These are phyloP conservation scores for Amphimedon queenslandica DNA, from an alignment of 37 sponge, comb jelly and placozoan species.

Conservation along the genomic window DNA sequence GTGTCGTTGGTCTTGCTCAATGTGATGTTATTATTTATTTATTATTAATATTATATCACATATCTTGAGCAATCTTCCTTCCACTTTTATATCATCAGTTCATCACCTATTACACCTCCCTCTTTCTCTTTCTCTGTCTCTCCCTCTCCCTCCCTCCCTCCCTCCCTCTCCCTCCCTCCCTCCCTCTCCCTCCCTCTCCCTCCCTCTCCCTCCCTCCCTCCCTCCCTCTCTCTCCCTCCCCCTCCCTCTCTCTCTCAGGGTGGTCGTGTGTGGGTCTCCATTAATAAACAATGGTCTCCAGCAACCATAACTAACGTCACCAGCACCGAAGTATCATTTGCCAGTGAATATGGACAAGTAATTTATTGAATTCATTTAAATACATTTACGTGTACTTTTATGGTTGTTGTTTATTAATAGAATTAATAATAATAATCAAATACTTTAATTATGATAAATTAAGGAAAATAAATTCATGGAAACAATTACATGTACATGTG, in stretches of 20 bases:
- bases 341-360: slow-evolving; percentile 69
- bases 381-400: no score
- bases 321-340: slow-evolving; percentile 48
- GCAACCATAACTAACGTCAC: slow-evolving; percentile 28
- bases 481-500: no score
- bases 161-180: neutral
- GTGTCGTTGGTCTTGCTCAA: neutral
- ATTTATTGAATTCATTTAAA: neutral
- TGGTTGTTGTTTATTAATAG: no score
- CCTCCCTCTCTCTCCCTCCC: slow-evolving; percentile 6
- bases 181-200: neutral
- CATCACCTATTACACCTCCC: neutral
- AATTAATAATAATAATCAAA: no score
- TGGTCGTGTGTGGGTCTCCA: slow-evolving; percentile 54
- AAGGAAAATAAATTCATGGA: no score
- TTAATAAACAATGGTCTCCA: slow-evolving; percentile 51
- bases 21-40: no score
- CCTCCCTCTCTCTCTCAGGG: no score
- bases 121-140: neutral
- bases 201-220: neutral
- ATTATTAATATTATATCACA: no score
- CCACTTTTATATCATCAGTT: no score
- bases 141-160: neutral
- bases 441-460: no score
- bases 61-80: no score